These are phyloP conservation scores for Panulirus ornatus DNA, from an alignment of 1,140 invertebrate species.

Conservation along the genomic window DNA sequence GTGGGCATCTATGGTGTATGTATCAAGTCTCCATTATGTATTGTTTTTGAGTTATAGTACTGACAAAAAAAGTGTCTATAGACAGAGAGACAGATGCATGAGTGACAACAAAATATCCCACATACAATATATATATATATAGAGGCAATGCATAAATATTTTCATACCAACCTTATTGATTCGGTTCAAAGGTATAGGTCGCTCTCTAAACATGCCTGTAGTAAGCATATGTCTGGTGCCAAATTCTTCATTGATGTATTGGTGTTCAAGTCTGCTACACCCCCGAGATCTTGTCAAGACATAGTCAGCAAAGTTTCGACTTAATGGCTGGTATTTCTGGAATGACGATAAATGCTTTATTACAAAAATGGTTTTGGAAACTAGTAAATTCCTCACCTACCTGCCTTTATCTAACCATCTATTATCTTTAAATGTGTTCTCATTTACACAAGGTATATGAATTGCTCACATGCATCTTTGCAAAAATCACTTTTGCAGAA, in stretches of 20 bases:
- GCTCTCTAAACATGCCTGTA: constrained; percentile 92
- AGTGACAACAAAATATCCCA: background rate
- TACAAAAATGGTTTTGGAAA: too few relatives aligned
- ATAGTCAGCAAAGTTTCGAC: constrained; percentile 62
- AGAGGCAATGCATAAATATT: background rate
- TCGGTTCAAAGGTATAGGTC: constrained; percentile 87
- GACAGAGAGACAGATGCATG: background rate
- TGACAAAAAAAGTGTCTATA: background rate
- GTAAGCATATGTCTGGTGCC: constrained; percentile 86
- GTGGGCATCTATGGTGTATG: too few relatives aligned
- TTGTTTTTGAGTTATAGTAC: too few relatives aligned
- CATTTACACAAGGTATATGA: background rate
- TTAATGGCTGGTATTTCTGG: constrained; percentile 58
- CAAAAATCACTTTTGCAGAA: too few relatives aligned
- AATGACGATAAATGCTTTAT: background rate
- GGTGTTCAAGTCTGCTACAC: constrained; percentile 46
- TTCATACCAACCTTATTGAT: constrained; percentile 86
- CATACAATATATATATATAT: background rate
- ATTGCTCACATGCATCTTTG: too few relatives aligned
- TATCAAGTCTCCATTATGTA: too few relatives aligned
- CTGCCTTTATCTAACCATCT: background rate
- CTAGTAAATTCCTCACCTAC: too few relatives aligned
- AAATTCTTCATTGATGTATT: constrained; percentile 66
- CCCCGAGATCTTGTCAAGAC: constrained; percentile 50
- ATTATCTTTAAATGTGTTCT: background rate